A percentile compares a stretch with the other conserved stretches of the same genome.
Conservation (phyloP, 2,113 vertebrate genomes). For the Neodontobutis hainanensis region DNA sequence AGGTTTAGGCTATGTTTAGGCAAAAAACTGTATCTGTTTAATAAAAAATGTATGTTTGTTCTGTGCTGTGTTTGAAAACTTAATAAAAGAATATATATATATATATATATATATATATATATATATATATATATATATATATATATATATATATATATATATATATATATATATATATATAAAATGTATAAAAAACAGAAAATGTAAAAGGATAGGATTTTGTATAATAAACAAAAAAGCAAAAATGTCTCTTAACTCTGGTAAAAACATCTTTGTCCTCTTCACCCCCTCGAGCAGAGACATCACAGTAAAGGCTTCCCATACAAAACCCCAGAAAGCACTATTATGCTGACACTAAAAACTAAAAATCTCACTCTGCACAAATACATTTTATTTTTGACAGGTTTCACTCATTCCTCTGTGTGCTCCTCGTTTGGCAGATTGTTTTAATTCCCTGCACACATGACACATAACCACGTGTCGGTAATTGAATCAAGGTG, state of each 20-base stretch:
- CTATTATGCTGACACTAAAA: neutral
- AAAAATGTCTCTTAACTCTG: neutral
- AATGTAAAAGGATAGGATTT: too few relatives aligned
- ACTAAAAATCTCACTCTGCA: neutral
- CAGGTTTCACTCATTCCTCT: neutral
- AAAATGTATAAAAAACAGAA: too few relatives aligned
- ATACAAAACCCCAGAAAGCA: neutral
- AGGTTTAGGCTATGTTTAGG: too few relatives aligned
- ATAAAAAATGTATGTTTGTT: too few relatives aligned
- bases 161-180: too few relatives aligned
- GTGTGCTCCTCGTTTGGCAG: slow-evolving; percentile 4
- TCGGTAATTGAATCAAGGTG: slow-evolving; percentile 14
- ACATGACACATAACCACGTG: slow-evolving; percentile 7
- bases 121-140: too few relatives aligned
- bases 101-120: too few relatives aligned
- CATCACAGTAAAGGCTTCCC: neutral
- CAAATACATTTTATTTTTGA: neutral
- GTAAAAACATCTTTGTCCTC: neutral
- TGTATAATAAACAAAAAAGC: neutral
- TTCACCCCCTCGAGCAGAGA: too few relatives aligned
- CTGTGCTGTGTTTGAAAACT: too few relatives aligned
- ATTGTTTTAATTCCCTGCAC: slow-evolving; percentile 2
- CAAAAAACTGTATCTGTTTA: too few relatives aligned
- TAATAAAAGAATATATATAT: too few relatives aligned
- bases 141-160: too few relatives aligned